Conservation (phyloP, 1,140 invertebrate species). For the Drosophila mojavensis region DNA sequence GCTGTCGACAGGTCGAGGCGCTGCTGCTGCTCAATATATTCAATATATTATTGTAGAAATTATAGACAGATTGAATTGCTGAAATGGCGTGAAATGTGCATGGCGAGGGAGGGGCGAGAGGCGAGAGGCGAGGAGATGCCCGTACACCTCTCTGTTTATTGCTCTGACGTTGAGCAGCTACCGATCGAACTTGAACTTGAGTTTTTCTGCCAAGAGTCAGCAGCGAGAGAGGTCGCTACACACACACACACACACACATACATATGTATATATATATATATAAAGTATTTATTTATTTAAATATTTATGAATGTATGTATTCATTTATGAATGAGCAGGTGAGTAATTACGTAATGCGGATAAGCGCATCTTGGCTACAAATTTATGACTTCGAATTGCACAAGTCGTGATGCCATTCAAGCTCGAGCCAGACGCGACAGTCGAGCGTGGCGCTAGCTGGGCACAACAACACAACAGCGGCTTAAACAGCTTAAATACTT, state of each 20-base stretch:
- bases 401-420: slow-evolving; percentile 16
- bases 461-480: slow-evolving; percentile 30
- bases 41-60: slow-evolving; percentile 32
- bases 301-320: slow-evolving; percentile 4
- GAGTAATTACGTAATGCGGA: slow-evolving; percentile 36
- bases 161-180: slow-evolving; percentile 45
- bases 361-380: slow-evolving; percentile 28
- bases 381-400: slow-evolving; percentile 14
- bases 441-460: slow-evolving; percentile 38
- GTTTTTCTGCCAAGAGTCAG: background rate
- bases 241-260: background rate
- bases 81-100: background rate
- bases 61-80: slow-evolving; percentile 32
- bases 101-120: too few species aligned
- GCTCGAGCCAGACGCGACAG: slow-evolving; percentile 26
- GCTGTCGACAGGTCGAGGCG: slow-evolving; percentile 52
- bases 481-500: slow-evolving; percentile 29
- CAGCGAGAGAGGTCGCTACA: slow-evolving; percentile 1
- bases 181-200: slow-evolving; percentile 43
- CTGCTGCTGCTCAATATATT: slow-evolving; percentile 51
- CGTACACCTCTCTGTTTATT: slow-evolving; percentile 27
- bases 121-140: background rate
- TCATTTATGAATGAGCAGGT: slow-evolving; percentile 33
- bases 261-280: background rate
- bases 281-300: background rate